Conservation (phyloP, 2,797 vertebrate species). For the Jordanella pulchra region DNA sequence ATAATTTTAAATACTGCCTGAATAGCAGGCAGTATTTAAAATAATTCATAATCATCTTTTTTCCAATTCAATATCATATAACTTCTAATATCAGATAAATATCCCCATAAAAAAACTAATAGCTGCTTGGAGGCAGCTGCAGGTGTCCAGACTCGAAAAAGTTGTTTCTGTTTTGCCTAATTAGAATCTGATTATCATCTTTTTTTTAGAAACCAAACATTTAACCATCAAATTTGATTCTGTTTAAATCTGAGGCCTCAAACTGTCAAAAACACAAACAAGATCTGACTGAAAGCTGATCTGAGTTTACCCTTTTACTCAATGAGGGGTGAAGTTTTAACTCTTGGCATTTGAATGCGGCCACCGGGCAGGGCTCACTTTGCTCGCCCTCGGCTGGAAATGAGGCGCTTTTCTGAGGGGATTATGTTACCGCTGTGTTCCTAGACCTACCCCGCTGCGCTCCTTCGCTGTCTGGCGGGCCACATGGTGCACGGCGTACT, state of each 20-base stretch:
- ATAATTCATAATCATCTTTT: neutral
- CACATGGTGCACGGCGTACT: constrained; percentile 22
- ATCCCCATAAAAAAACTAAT: neutral
- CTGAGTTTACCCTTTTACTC: constrained; percentile 55
- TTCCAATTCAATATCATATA: neutral
- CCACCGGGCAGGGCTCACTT: constrained; percentile 25
- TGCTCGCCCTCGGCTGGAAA: constrained; percentile 52
- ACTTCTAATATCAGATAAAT: constrained; percentile 19
- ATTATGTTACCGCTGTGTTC: constrained; percentile 54
- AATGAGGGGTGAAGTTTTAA: constrained; percentile 64
- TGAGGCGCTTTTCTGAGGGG: constrained; percentile 44
- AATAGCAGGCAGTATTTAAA: neutral
- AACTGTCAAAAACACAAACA: constrained; percentile 40
- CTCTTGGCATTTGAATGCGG: constrained; percentile 40
- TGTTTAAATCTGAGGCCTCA: constrained; percentile 25
- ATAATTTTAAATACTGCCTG: neutral
- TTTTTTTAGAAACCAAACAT: constrained; percentile 16
- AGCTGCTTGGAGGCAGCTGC: constrained; percentile 5
- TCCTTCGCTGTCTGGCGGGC: constrained; percentile 34
- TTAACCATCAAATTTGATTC: constrained; percentile 20
- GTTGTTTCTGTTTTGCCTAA: constrained; percentile 13
- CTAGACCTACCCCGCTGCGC: constrained; percentile 36
- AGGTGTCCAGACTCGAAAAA: constrained; percentile 43
- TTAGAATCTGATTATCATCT: constrained; percentile 19
- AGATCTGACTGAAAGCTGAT: constrained; percentile 31